Conservation (phyloP, 2,113 vertebrate genomes). For the Corydoras maculifer region DNA sequence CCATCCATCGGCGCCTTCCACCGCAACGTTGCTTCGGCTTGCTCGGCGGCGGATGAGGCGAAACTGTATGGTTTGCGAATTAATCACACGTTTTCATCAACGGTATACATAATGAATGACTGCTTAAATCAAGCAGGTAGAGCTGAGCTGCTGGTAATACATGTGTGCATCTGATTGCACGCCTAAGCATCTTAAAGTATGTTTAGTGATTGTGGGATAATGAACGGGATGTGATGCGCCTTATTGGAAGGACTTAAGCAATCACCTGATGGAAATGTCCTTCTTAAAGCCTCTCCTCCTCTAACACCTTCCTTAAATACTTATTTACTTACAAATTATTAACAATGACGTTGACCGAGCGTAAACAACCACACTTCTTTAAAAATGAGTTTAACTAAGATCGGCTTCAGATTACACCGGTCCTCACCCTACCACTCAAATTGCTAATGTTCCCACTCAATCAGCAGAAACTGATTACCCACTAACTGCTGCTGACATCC, state of each 20-base stretch:
- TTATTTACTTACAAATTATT: not conserved
- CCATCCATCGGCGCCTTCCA: slow-evolving; percentile 16
- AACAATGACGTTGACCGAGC: not conserved
- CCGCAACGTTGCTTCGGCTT: slow-evolving; percentile 23
- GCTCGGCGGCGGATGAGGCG: slow-evolving; percentile 26
- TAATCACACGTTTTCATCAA: slow-evolving; percentile 24
- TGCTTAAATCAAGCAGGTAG: slow-evolving; percentile 15
- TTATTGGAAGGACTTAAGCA: not conserved
- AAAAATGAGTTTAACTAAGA: slow-evolving; percentile 40
- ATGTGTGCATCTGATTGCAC: slow-evolving; percentile 17
- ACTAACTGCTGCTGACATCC: slow-evolving; percentile 56
- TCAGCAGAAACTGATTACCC: slow-evolving; percentile 63
- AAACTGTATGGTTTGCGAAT: slow-evolving; percentile 32
- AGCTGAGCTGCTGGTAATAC: slow-evolving; percentile 16
- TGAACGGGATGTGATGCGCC: not conserved
- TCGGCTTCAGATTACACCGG: slow-evolving; percentile 51
- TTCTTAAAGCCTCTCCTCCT: not conserved
- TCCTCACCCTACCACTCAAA: slow-evolving; percentile 52
- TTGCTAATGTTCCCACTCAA: slow-evolving; percentile 59
- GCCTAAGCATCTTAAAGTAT: slow-evolving; percentile 19
- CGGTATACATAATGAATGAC: slow-evolving; percentile 29
- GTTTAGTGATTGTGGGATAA: not conserved
- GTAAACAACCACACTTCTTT: not conserved
- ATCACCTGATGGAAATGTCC: not conserved
- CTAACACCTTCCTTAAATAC: not conserved